Evolutionary conservation across 2,113 vertebrate species (phyloP), one percentile per base, ranked within the genome.

Genomic region (Mustela lutreola): DNA sequence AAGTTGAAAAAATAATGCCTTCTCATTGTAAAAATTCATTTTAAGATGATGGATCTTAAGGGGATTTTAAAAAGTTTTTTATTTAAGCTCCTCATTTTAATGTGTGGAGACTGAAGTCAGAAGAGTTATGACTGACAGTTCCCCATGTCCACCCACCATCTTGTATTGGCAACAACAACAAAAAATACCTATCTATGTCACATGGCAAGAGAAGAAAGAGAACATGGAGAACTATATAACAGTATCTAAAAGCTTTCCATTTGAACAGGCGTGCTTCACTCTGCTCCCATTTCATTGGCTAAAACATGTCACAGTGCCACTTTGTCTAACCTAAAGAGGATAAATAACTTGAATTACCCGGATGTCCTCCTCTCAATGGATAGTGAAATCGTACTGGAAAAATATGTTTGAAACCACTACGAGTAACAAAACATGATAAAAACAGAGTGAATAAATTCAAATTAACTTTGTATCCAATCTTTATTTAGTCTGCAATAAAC

Each of bases 321-420:
- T 84, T 58, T 56, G 11, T 12, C 11, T 91, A 78, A 76, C 4
- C 11, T 11, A 76, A 62, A 56, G 14, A 11, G 10, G 7, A 53
- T 53, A 33, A 31, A 31, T 45, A 78, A n/a, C 19, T 28, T 50
- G 42, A 80, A 19, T 22, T 3, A 0, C 15, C 6, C 24, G 14
- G 18, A 19, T 56, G 0, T 58, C 16, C 21, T 86, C 36, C 11
- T 11, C 11, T 71, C 22, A 65, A 18, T 31, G 33, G 26, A 80
- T 4, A 73, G 28, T 24, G n/a, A 86, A 87, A 86, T 90, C 14
- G 56, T 22, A 14, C n/a, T 63, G 65, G 58, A 86, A 95, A 81
- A 70, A 21, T 65, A 9, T 26, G 5, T 31, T 18, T 56, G 50
- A 89, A 31, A 84, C 11, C 19, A 56, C 19, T 48, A 53, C n/a